Conservation (phyloP, 2,797 vertebrate genomes). For the Parotocinclus haroldoi region DNA sequence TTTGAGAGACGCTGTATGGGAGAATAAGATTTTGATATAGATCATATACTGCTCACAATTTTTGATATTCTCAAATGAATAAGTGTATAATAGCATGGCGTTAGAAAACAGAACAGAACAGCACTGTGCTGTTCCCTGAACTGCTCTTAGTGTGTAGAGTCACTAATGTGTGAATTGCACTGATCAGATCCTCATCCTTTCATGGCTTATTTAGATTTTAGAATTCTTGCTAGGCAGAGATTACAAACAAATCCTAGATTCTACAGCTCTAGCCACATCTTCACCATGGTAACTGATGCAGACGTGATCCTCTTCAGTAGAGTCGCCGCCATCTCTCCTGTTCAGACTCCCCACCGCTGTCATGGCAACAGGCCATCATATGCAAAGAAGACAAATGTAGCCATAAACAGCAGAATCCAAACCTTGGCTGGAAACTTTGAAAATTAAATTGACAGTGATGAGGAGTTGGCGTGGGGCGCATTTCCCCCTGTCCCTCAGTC, state of each 20-base stretch:
- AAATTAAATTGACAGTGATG: slow-evolving; percentile 65
- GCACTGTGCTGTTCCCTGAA: neutral
- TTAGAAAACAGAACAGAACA: too few species aligned
- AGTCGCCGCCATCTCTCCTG: slow-evolving; percentile 57
- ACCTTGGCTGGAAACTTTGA: slow-evolving; percentile 54
- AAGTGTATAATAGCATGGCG: too few species aligned
- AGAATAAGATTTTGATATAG: too few species aligned
- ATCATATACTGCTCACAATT: too few species aligned
- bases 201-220: too few species aligned
- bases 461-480: slow-evolving; percentile 55
- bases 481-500: slow-evolving; percentile 3
- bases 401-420: slow-evolving; percentile 59
- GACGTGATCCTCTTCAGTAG: slow-evolving; percentile 47
- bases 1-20: too few species aligned
- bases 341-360: slow-evolving; percentile 66
- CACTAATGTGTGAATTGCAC: slow-evolving; percentile 5
- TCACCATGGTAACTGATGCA: slow-evolving; percentile 75
- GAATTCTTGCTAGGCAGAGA: neutral
- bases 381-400: slow-evolving; percentile 62
- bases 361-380: slow-evolving; percentile 76
- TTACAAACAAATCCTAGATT: slow-evolving; percentile 20
- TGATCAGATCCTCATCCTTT: neutral
- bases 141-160: neutral
- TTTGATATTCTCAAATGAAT: too few species aligned
- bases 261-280: slow-evolving; percentile 24